These are phyloP conservation scores for Poicephalus meyeri DNA, from an alignment of 2,113 vertebrate genomes.

Conservation along the genomic window DNA sequence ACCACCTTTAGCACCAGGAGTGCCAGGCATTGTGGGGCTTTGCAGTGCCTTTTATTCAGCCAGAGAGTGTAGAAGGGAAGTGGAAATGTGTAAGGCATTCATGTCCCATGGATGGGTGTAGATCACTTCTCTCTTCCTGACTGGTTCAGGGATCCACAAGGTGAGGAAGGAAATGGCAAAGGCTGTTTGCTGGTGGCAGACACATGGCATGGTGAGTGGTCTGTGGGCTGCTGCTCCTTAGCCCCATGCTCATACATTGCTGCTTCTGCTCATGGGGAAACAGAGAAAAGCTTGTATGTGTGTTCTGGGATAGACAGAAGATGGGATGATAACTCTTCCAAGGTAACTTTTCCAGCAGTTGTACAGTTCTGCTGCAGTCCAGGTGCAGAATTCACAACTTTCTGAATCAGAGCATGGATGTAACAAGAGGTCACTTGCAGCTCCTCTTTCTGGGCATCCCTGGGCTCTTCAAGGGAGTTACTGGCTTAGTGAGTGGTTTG, in stretches of 20 bases:
- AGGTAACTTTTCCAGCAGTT: not conserved
- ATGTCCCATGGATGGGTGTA: not conserved
- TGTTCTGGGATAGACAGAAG: not conserved
- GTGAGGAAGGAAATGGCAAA: not conserved
- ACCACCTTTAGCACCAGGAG: not conserved
- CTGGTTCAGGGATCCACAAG: not conserved
- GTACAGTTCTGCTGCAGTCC: not conserved
- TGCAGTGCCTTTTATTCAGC: not conserved
- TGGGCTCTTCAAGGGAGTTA: not conserved
- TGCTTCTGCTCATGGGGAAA: not conserved
- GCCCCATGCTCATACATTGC: not conserved
- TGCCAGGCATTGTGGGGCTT: not conserved
- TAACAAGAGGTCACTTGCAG: not conserved
- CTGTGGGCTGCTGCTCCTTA: not conserved
- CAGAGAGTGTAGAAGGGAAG: not conserved
- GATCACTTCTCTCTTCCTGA: not conserved
- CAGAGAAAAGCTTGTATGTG: rapidly evolving
- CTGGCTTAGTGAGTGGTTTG: not conserved
- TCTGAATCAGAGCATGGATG: not conserved
- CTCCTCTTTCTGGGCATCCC: not conserved
- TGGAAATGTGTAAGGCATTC: not conserved
- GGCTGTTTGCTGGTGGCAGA: not conserved
- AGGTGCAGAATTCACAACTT: not conserved
- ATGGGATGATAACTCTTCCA: not conserved
- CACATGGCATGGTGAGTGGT: not conserved